Conservation (phyloP, 1,140 invertebrate genomes). For the Arion vulgaris region DNA sequence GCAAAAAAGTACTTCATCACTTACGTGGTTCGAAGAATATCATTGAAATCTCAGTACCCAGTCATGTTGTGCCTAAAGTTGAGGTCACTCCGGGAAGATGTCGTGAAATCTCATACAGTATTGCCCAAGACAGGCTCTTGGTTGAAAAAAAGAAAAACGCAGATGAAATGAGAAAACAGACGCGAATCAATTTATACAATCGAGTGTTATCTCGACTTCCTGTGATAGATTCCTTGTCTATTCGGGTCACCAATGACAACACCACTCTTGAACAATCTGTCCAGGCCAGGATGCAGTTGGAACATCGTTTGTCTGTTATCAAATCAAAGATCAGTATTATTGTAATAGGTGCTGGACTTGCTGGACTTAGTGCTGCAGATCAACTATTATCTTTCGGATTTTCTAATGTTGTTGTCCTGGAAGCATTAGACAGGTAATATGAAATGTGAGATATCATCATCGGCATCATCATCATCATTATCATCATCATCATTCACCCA, state of each 20-base stretch:
- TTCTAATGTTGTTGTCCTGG: slow-evolving; percentile 19
- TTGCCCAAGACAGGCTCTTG: neutral
- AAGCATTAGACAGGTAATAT: slow-evolving; percentile 22
- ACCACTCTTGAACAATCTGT: neutral
- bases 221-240: neutral
- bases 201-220: neutral
- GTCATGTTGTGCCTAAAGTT: neutral
- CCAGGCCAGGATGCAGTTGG: neutral
- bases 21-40: neutral
- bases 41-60: neutral
- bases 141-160: neutral
- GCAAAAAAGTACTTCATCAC: neutral
- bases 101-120: neutral
- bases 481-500: too few relatives aligned
- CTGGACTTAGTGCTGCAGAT: slow-evolving; percentile 27
- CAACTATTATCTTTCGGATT: slow-evolving; percentile 3
- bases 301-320: neutral
- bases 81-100: neutral
- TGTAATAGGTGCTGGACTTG: slow-evolving; percentile 29
- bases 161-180: neutral
- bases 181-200: neutral
- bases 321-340: slow-evolving; percentile 11
- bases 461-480: too few relatives aligned
- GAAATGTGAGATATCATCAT: neutral
- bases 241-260: neutral